A percentile compares a stretch with the other conserved stretches of the same genome.
These are phyloP conservation scores for Neosalanx taihuensis DNA, from an alignment of 2,797 vertebrate species.

Conservation along the genomic window DNA sequence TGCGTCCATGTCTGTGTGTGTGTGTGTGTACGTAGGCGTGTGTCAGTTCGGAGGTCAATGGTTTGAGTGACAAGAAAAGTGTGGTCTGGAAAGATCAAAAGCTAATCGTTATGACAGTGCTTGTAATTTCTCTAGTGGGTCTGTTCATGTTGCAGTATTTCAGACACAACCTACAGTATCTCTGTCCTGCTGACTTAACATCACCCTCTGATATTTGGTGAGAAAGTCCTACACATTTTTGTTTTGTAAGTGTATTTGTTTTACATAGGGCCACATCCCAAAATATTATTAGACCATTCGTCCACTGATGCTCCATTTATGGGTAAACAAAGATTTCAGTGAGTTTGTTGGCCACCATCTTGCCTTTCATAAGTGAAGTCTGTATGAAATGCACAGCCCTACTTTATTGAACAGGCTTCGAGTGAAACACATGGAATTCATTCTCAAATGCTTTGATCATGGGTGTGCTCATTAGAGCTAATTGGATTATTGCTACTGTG, in stretches of 20 bases:
- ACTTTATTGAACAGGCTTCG: slow-evolving; percentile 41
- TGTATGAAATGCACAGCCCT: slow-evolving; percentile 1
- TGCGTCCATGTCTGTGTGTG: not conserved
- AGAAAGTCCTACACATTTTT: no score
- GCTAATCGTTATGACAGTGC: not conserved
- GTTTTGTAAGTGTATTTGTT: not conserved
- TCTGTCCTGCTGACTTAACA: not conserved
- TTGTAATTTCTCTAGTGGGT: not conserved
- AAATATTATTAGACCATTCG: not conserved
- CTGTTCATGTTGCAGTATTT: not conserved
- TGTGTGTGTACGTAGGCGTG: not conserved
- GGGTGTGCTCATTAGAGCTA: slow-evolving; percentile 55
- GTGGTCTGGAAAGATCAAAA: not conserved
- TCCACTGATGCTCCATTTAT: not conserved
- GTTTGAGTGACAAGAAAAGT: not conserved
- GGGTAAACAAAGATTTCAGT: not conserved
- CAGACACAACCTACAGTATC: not conserved
- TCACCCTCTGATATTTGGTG: not conserved
- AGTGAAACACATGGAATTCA: slow-evolving; percentile 44
- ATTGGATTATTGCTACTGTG: slow-evolving; percentile 66
- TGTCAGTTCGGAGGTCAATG: not conserved
- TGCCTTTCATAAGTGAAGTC: not conserved
- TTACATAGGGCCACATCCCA: not conserved
- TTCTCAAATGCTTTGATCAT: slow-evolving; percentile 40
- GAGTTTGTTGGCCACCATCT: not conserved